A percentile compares a stretch with the other conserved stretches of the same genome.
These are phyloP conservation scores for Otolemur garnettii DNA, from an alignment of 2,113 vertebrate genomes.

Conservation along the genomic window DNA sequence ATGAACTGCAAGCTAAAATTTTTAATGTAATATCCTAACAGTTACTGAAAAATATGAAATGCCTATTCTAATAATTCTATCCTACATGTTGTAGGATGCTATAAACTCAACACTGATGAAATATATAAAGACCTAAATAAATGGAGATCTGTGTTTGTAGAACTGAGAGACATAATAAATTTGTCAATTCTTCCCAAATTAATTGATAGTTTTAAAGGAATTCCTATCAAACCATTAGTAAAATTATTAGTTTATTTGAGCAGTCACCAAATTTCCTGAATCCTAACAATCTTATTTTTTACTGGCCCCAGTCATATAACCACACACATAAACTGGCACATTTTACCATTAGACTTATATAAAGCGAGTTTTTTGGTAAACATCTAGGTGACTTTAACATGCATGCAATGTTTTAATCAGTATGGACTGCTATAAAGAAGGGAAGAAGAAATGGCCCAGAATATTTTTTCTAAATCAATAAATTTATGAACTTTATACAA, in stretches of 20 bases:
- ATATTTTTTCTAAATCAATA: constrained; percentile 3
- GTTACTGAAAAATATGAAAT: not conserved
- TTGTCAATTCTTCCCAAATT: not conserved
- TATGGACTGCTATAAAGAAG: not conserved
- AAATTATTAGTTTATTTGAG: not conserved
- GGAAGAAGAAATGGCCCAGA: not conserved
- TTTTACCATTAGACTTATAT: constrained; percentile 6
- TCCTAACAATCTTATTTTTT: not conserved
- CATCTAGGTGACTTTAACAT: not conserved
- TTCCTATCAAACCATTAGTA: not conserved
- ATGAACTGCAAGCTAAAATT: not conserved
- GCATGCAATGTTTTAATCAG: not conserved
- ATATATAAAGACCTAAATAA: not conserved
- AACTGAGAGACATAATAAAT: not conserved
- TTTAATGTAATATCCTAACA: not conserved
- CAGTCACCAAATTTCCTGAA: not conserved
- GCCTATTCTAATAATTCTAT: not conserved
- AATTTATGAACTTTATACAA: constrained; percentile 12
- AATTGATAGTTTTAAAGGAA: not conserved
- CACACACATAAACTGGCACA: not conserved
- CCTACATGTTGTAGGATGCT: too few relatives aligned
- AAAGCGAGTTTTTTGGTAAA: not conserved
- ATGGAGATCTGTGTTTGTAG: not conserved
- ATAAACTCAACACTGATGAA: not conserved
- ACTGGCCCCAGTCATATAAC: not conserved